Evolutionary conservation across 2,113 vertebrate species (phyloP), one percentile per base, ranked within the genome.

Genomic region (Sinocyclocheilus anshuiensis): DNA sequence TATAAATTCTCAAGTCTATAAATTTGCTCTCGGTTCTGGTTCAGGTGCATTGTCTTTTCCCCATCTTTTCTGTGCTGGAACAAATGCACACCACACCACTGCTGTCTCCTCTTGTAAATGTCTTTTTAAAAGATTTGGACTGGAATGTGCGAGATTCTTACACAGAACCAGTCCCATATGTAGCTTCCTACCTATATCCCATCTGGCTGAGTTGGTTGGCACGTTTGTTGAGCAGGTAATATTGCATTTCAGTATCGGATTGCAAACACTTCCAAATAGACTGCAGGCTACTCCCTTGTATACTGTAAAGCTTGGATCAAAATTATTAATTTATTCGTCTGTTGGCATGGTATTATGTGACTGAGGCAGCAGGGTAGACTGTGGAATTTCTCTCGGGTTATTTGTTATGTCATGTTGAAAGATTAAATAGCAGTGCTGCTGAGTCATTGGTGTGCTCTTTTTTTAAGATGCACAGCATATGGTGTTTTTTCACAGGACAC

Each of bases 261-360:
- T 53, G n/a, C 79, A n/a, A 26, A 42, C 33, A 80, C 57, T 80
- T 63, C 22, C 45, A 42, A 22, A n/a, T 24, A 63, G 20, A 81
- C 63, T 48, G 63, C 24, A 22, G 63, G 26, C 24, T 11, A 82
- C 24, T 82, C 63, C 39, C 63, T 71, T 18, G 5, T 71, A 26
- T 26, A 45, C 10, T 65, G 24, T 50, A 50, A 83, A n/a, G 20
- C 5, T 55, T 16, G n/a, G 61, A 50, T 67, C 61, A 50, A 22
- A 48, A 69, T 82, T 1, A 82, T 83, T 18, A 1, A 81, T 10
- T 81, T 42, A 81, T 81, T 81, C 65, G 12, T 48, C 45, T 48
- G 45, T 48, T 48, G 11, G 45, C 45, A 48, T 12, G 10, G 45
- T 48, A 12, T 12, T 48, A 48, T 48, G 45, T 12, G 45, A 48